Conservation (phyloP, 2,888 invertebrate genomes). For the Melangyna quadrimaculata region DNA sequence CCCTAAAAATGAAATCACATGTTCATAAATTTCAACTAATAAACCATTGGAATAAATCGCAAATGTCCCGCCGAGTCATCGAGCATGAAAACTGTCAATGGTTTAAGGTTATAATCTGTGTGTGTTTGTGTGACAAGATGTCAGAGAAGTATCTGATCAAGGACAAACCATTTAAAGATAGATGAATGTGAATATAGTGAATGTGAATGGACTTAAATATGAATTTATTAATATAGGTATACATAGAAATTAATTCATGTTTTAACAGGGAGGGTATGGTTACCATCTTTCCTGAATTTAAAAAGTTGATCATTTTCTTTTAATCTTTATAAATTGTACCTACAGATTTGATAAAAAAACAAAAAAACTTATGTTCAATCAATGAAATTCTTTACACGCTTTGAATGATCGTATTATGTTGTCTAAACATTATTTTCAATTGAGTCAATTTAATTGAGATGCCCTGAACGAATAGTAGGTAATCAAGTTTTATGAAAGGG, state of each 20-base stretch:
- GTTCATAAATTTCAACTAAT: conserved; percentile 51
- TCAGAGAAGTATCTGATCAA: background rate
- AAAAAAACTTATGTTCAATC: no score
- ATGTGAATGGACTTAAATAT: conserved; percentile 38
- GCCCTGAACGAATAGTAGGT: no score
- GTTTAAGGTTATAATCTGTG: background rate
- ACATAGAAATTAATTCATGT: conserved; percentile 9
- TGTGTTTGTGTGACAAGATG: background rate
- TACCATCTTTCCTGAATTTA: background rate
- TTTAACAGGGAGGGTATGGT: background rate
- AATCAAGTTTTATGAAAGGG: no score
- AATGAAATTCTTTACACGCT: no score
- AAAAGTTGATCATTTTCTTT: background rate
- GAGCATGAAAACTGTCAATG: background rate
- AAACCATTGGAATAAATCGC: conserved; percentile 30
- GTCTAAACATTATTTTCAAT: no score
- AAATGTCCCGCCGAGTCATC: background rate
- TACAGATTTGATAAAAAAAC: no score
- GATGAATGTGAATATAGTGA: background rate
- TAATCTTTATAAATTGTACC: background rate
- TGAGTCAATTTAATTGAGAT: no score
- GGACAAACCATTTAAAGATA: conserved; percentile 22
- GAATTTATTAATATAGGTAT: conserved; percentile 57
- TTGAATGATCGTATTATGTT: no score
- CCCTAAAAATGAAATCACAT: conserved; percentile 41